Base-by-base conservation (phyloP, 2,797 vertebrate species). In the Cuniculus paca region DNA sequence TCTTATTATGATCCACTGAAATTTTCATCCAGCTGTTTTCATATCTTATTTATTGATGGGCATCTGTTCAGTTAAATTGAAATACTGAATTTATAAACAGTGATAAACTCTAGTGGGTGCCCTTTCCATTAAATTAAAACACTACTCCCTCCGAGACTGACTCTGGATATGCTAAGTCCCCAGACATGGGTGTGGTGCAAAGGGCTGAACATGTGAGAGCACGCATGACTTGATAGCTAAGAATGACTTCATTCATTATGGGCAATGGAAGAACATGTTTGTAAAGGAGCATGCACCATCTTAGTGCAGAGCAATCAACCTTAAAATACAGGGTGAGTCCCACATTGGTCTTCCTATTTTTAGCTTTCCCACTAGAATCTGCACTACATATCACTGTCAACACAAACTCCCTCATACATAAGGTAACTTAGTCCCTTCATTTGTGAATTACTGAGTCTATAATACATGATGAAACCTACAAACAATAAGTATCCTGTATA, bases 151-250 rank as follows among this genome's bases (percentile, higher is more conserved):
- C 68, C 28, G 24, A 19, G 11, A 58, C 6, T 16, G 34, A 77
- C 12, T 5, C 8, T 39, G 48, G 16, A 28, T 31, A 31, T 60
- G 22, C 36, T 3, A 6, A 22, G 36, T 13, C 24, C 26, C 22
- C 12, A 28, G 0, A 0, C 4, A 5, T 22, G 68, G 20, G 28
- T 12, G 2, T 2, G 19, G 4, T 14, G 1, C 24, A 26, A 28
- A 42, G n/a, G 13, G 1, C 0, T 72, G n/a, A n/a, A 12, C 7
- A 17, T 0, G 0, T 36, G 39, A 42, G 19, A n/a, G 58, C 8
- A 19, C 1, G 3, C 13, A 0, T 4, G 19, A 5, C 24, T 5
- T 36, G 28, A 0, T 6, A 9, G 20, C 17, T 3, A 61, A 81
- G 52, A 13, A 22, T 0, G 6, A 12, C 6, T 60, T 6, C 6